These are phyloP conservation scores for Alosa alosa DNA, from an alignment of 2,113 vertebrate genomes.

Conservation along the genomic window DNA sequence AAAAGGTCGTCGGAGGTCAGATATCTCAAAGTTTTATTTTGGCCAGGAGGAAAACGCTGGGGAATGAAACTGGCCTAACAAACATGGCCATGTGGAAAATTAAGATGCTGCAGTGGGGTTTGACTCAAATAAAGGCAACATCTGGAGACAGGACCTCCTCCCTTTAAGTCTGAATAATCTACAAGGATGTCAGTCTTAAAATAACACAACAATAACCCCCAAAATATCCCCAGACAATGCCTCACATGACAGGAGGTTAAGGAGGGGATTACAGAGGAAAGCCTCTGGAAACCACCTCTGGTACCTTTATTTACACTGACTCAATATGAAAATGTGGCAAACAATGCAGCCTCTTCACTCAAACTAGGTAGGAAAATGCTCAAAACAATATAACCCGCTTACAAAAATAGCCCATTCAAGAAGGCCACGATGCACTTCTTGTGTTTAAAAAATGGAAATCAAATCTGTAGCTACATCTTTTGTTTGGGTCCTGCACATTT, in stretches of 20 bases:
- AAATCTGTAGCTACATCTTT: background rate
- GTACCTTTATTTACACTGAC: background rate
- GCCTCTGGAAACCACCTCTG: slow-evolving; percentile 30
- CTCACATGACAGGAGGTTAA: background rate
- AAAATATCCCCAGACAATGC: slow-evolving; percentile 39
- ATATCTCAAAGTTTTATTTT: background rate
- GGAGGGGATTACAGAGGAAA: slow-evolving; percentile 8
- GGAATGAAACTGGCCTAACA: background rate
- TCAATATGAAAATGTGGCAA: background rate
- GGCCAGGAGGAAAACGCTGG: background rate
- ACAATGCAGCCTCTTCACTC: background rate
- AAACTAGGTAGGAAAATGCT: background rate
- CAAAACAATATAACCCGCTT: background rate
- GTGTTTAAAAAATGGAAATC: background rate
- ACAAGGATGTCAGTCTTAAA: slow-evolving; percentile 33
- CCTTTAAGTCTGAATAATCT: background rate
- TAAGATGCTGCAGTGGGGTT: slow-evolving; percentile 6
- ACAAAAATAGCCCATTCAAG: slow-evolving; percentile 2
- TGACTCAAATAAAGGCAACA: background rate
- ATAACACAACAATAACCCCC: slow-evolving; percentile 29
- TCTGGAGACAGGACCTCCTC: background rate
- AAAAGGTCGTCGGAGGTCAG: slow-evolving; percentile 1
- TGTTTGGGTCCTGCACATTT: background rate
- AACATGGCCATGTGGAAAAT: background rate
- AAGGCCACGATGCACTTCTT: background rate